A percentile compares a stretch with the other conserved stretches of the same genome.
Conservation (phyloP, 2,888 invertebrate genomes). For the Minunthozetes semirufus region DNA sequence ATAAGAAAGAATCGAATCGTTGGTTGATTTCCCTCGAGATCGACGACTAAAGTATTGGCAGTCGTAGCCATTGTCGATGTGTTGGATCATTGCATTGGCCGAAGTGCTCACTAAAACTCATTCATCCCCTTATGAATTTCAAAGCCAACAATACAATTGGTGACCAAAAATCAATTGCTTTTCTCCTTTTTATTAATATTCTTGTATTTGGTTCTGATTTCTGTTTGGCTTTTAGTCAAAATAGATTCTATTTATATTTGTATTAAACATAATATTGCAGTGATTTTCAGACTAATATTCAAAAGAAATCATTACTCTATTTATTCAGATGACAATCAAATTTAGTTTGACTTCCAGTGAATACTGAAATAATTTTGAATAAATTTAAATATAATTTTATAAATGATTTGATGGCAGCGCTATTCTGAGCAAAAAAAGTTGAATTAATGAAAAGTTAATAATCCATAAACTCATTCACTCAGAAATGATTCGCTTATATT, state of each 20-base stretch:
- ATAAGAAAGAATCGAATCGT: constrained; percentile 12
- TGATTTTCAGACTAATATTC: no score
- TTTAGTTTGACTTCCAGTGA: not conserved
- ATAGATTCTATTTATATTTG: not conserved
- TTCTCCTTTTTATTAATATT: constrained; percentile 3
- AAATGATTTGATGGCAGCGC: not conserved
- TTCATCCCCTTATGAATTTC: constrained; percentile 22
- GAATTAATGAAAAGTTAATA: constrained; percentile 29
- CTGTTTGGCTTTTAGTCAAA: not conserved
- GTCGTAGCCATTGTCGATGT: constrained; percentile 7
- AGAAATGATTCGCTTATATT: not conserved
- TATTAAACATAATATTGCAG: no score
- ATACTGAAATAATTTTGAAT: not conserved
- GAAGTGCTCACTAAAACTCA: constrained; percentile 19
- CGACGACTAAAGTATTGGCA: constrained; percentile 7
- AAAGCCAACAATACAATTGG: constrained; percentile 21
- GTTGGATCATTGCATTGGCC: not conserved
- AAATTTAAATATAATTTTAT: not conserved
- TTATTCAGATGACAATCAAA: not conserved
- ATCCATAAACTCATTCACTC: constrained; percentile 25
- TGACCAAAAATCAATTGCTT: not conserved
- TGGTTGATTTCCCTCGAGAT: constrained; percentile 30
- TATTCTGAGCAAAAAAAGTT: not conserved
- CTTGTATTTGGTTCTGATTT: not conserved
- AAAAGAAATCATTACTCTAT: not conserved